phyloP scores from a whole-genome alignment of 2,888 invertebrate species.

The Cheilosia urbana region DNA sequence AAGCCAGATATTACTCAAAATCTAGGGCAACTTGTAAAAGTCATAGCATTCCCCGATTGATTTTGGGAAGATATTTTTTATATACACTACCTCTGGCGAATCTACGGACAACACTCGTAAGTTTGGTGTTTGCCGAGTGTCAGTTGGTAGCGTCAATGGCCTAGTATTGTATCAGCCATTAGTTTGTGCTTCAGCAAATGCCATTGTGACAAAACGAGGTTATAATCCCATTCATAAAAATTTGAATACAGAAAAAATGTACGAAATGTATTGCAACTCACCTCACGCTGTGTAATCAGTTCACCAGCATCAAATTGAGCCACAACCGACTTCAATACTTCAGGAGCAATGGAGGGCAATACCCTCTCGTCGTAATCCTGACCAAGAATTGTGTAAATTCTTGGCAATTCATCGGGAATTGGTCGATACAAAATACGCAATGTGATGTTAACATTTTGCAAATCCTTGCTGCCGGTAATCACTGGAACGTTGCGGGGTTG shows the following conservation, averaged over 20 bases:
- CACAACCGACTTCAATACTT: conserved; percentile 99
- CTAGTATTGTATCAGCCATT: too few species aligned
- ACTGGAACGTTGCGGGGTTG: conserved; percentile 98
- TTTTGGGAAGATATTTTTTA: too few species aligned
- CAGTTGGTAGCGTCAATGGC: too few species aligned
- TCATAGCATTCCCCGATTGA: too few species aligned
- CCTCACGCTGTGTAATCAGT: conserved; percentile 99
- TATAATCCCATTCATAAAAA: too few species aligned
- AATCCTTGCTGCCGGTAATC: conserved; percentile 99
- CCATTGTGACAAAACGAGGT: too few species aligned
- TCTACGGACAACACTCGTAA: too few species aligned
- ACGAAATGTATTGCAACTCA: conserved; percentile 82
- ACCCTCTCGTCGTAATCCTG: conserved; percentile 99
- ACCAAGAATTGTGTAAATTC: conserved; percentile 97
- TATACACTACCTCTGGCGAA: too few species aligned
- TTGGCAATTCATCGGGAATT: conserved; percentile 95
- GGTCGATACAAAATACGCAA: conserved; percentile 98
- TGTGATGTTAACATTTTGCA: conserved; percentile 99
- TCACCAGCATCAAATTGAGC: conserved; percentile 99
- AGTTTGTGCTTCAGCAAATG: too few species aligned
- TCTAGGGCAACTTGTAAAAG: background rate
- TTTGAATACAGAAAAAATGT: too few species aligned
- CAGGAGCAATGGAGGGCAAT: conserved; percentile 98
- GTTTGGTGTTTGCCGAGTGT: too few species aligned
- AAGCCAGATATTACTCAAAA: background rate